Evolutionary conservation across 2,113 vertebrate genomes (phyloP), one percentile per base, ranked within the genome.

Genomic region (Athene cunicularia): DNA sequence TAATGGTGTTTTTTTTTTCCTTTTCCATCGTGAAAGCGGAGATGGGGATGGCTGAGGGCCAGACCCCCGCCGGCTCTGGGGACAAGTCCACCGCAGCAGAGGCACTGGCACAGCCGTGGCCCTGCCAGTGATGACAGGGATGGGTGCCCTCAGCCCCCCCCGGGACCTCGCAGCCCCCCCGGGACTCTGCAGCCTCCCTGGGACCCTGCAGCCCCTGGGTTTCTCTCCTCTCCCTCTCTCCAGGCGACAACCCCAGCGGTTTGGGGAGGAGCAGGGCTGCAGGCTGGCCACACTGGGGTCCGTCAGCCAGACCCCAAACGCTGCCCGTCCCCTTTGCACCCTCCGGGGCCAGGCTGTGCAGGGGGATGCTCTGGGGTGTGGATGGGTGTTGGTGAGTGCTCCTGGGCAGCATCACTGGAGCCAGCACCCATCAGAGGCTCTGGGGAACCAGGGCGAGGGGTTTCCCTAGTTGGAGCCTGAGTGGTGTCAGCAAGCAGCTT

Each of bases 41-140:
- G 17, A 14, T 6, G 22, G 7, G 12, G 32, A 18, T 37, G 70
- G 35, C 56, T 8, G 15, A 15, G 47, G 24, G 18, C 19, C 47
- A 39, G 49, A 23, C 20, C 30, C 45, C 17, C 3, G 2, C 60
- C 3, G 0, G 23, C n/a, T 70, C 66, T 7, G 5, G 39, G 71
- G 58, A 15, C 3, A 6, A 81, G 32, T 23, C n/a, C 49, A 5
- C 49, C 5, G 2, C 43, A 52, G 68, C 76, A 32, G 39, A 55
- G 49, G 49, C 3, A 8, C 39, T 30, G 32, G 18, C 10, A 4
- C 32, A 43, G 62, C 49, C 2, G 7, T 4, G 2, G 62, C 30
- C 73, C 33, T 11, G 26, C 55, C 55, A 45, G 41, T 5, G 3
- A 26, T 0, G 8, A 27, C 1, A 5, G 30, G 47, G 79, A 18